Evolutionary conservation across 1,140 invertebrate genomes (phyloP).

Genomic region (Drosophila novamexicana): DNA sequence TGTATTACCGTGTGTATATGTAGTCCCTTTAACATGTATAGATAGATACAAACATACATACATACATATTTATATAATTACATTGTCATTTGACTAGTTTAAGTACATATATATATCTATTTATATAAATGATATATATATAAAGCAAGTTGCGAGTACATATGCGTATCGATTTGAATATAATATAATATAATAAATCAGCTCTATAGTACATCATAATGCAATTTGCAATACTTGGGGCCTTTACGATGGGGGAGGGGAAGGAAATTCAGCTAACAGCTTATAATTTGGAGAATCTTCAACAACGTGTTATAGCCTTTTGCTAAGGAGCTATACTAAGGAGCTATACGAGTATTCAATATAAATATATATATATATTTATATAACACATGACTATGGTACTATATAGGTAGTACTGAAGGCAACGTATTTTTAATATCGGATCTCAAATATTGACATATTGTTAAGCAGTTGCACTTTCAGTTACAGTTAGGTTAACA

Average conservation of each 20-base stretch:
- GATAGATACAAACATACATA: conserved; percentile 28
- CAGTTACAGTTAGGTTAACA: conserved; percentile 40
- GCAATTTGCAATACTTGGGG: conserved; percentile 14
- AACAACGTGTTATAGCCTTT: conserved; percentile 55
- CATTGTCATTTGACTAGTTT: conserved; percentile 61
- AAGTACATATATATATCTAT: conserved; percentile 44
- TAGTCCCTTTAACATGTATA: conserved; percentile 37
- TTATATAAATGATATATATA: conserved; percentile 21
- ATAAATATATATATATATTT: conserved; percentile 39
- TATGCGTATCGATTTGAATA: conserved; percentile 51
- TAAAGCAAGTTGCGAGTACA: conserved; percentile 56
- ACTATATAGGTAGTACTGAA: conserved; percentile 38
- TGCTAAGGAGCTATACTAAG: conserved; percentile 34
- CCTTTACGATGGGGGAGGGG: conserved; percentile 14
- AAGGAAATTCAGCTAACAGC: conserved; percentile 61
- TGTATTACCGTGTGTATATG: conserved; percentile 36
- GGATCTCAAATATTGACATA: conserved; percentile 36
- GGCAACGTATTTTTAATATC: conserved; percentile 40
- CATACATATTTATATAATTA: conserved; percentile 74
- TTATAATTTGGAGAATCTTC: conserved; percentile 60
- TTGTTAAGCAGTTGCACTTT: conserved; percentile 56
- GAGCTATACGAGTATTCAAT: conserved; percentile 45
- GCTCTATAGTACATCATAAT: conserved; percentile 25
- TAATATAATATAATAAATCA: conserved; percentile 36
- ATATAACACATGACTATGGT: conserved; percentile 31